Conservation (phyloP, 2,888 invertebrate genomes). For the Chrysolina haemoptera region DNA sequence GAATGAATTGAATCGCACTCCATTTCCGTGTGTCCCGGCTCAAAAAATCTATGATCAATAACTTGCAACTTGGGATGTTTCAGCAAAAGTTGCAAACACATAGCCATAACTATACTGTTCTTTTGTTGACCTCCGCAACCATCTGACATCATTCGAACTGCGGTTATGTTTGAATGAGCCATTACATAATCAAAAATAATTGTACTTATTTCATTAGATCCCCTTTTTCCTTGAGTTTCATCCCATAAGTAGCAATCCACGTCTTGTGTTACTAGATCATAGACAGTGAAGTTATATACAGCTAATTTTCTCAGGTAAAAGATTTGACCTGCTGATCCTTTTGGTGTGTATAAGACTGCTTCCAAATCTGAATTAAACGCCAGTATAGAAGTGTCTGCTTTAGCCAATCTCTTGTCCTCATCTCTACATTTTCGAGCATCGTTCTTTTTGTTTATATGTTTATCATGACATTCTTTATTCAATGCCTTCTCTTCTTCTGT, state of each 20-base stretch:
- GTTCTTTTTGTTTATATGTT: no score
- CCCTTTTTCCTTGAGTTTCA: slow-evolving; percentile 59
- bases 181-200: slow-evolving; percentile 50
- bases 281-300: no score
- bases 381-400: no score
- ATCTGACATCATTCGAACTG: slow-evolving; percentile 53
- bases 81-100: slow-evolving; percentile 22
- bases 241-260: slow-evolving; percentile 59
- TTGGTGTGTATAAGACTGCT: no score
- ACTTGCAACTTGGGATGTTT: slow-evolving; percentile 21
- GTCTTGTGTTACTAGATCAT: slow-evolving; percentile 47
- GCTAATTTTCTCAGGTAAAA: no score
- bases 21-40: slow-evolving; percentile 23
- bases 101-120: no score
- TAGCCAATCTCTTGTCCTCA: slow-evolving; percentile 55
- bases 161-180: slow-evolving; percentile 36
- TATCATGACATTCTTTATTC: no score
- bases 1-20: slow-evolving; percentile 48
- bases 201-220: slow-evolving; percentile 56
- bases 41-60: slow-evolving; percentile 24
- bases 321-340: no score
- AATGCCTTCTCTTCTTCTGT: no score
- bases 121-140: slow-evolving; percentile 52
- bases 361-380: no score
- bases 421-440: slow-evolving; percentile 51